Evolutionary conservation across 1,140 invertebrate species (phyloP).

Genomic region (Macrobrachium nipponense): DNA sequence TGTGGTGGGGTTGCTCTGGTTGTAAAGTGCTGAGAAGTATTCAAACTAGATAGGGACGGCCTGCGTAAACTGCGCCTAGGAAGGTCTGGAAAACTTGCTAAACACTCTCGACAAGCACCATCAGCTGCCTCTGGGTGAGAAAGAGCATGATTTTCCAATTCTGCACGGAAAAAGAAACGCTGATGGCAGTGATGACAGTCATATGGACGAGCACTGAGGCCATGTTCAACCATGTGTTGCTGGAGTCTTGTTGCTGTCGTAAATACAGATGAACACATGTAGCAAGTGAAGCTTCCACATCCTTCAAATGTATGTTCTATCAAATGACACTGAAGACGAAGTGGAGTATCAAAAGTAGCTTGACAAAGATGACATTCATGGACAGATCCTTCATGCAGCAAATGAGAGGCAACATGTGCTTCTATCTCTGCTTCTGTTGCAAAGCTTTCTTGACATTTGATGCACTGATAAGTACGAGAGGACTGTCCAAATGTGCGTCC

Average conservation of each 20-base stretch:
- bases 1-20: not conserved
- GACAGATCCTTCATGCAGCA: slow-evolving; percentile 72
- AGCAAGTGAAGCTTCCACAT: slow-evolving; percentile 84
- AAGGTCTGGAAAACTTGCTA: slow-evolving; percentile 53
- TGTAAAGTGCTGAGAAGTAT: not conserved
- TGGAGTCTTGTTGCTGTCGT: slow-evolving; percentile 83
- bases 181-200: slow-evolving; percentile 85
- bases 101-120: slow-evolving; percentile 59
- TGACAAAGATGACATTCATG: slow-evolving; percentile 82
- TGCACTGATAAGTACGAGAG: slow-evolving; percentile 73
- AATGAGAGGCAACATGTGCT: slow-evolving; percentile 74
- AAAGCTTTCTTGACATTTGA: slow-evolving; percentile 80
- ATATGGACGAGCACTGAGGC: slow-evolving; percentile 81
- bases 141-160: slow-evolving; percentile 84
- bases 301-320: slow-evolving; percentile 93
- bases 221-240: slow-evolving; percentile 86
- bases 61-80: slow-evolving; percentile 37
- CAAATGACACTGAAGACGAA: slow-evolving; percentile 88
- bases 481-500: slow-evolving; percentile 32
- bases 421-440: slow-evolving; percentile 77
- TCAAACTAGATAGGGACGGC: slow-evolving; percentile 23
- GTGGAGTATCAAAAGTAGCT: slow-evolving; percentile 77
- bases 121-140: slow-evolving; percentile 58
- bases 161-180: slow-evolving; percentile 91
- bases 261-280: slow-evolving; percentile 89